Percentiles rank a stretch among this genome's conserved stretches.
Conservation (phyloP, 37 sponge, comb jelly and placozoan species). For the Corticium candelabrum region DNA sequence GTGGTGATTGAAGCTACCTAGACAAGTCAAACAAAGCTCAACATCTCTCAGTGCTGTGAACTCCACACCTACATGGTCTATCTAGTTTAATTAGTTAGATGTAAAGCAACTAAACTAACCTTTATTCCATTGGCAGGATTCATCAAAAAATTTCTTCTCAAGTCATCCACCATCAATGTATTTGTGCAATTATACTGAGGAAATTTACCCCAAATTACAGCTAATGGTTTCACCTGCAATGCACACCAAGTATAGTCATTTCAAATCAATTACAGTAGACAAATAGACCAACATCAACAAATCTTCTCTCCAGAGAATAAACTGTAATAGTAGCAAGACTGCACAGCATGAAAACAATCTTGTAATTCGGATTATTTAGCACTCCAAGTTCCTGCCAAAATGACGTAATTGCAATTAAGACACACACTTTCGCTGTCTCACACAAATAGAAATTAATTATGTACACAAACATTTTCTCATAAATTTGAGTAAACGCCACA, state of each 20-base stretch:
- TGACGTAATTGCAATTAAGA: too few relatives aligned
- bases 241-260: not conserved
- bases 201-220: constrained; percentile 34
- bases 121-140: constrained; percentile 20
- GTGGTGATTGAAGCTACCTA: too few relatives aligned
- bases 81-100: too few relatives aligned
- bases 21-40: too few relatives aligned
- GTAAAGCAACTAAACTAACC: constrained; percentile 2
- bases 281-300: not conserved
- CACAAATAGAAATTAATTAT: too few relatives aligned
- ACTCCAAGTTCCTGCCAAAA: not conserved
- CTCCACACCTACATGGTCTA: too few relatives aligned
- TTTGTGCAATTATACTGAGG: constrained; percentile 16
- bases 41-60: too few relatives aligned
- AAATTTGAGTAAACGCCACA: too few relatives aligned
- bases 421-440: too few relatives aligned
- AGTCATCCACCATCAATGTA: constrained; percentile 27
- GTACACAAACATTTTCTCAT: too few relatives aligned
- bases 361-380: constrained; percentile 10
- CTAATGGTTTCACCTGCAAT: constrained; percentile 19
- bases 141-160: constrained; percentile 33
- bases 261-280: not conserved
- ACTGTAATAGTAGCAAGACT: constrained; percentile 26
- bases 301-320: not conserved
- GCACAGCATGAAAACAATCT: constrained; percentile 23